Percentiles rank a stretch among this genome's conserved stretches.
phyloP scores from a whole-genome alignment of 2,888 invertebrate species.

The Brachyptera putata region DNA sequence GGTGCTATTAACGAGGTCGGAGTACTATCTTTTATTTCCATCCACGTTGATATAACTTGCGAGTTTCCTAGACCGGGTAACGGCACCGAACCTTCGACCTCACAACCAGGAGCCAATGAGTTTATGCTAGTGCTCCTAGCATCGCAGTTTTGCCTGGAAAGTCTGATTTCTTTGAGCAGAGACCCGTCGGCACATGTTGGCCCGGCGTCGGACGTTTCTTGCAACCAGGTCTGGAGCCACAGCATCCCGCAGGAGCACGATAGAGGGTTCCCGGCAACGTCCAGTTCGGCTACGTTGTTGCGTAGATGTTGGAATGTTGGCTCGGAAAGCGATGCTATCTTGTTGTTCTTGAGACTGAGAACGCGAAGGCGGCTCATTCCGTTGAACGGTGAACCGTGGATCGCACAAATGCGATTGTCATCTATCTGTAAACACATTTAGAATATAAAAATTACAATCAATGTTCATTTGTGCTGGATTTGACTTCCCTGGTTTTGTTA shows the following conservation, averaged over 20 bases:
- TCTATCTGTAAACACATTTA: slow-evolving; percentile 56
- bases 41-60: slow-evolving; percentile 56
- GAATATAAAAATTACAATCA: too few species aligned
- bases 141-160: slow-evolving; percentile 65
- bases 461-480: too few species aligned
- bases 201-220: slow-evolving; percentile 58
- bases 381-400: slow-evolving; percentile 75
- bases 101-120: slow-evolving; percentile 60
- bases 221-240: slow-evolving; percentile 80
- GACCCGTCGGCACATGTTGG: slow-evolving; percentile 77
- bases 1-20: slow-evolving; percentile 48
- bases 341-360: slow-evolving; percentile 71
- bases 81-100: slow-evolving; percentile 50
- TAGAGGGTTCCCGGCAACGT: slow-evolving; percentile 82
- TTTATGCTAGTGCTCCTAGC: slow-evolving; percentile 42
- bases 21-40: slow-evolving; percentile 46
- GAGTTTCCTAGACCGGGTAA: slow-evolving; percentile 46
- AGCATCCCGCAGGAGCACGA: slow-evolving; percentile 75
- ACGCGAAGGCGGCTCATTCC: slow-evolving; percentile 80
- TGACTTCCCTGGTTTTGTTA: too few species aligned
- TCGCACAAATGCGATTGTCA: slow-evolving; percentile 75
- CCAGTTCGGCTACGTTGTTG: slow-evolving; percentile 76
- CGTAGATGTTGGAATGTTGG: slow-evolving; percentile 67
- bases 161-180: slow-evolving; percentile 65
- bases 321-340: slow-evolving; percentile 68